Base-by-base conservation (phyloP, 2,888 invertebrate species). In the Hipparchia semele region DNA sequence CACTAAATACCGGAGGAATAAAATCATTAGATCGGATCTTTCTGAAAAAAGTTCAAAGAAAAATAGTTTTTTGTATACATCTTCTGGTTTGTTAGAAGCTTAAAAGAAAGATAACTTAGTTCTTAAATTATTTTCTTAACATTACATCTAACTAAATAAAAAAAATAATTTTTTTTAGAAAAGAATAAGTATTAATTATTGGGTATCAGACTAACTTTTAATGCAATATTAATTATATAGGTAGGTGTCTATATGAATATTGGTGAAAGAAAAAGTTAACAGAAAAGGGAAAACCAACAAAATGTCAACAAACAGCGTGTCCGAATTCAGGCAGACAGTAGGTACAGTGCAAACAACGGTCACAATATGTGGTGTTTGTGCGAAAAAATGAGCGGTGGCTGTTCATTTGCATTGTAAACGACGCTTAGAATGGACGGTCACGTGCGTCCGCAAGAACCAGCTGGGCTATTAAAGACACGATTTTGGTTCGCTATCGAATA, bases 351-450 rank as follows among this genome's bases (percentile, higher is more conserved):
- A 81, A 83, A 84, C 83, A 84, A 75, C 74, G 80, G 79, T 78
- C 80, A 81, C 85, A 87, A 86, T 89, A 87, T 92, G 90, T 91
- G 89, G 84, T 87, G 86, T 87, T 87, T 84, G 84, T 85, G 83
- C 81, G 86, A 92, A 85, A 93, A 91, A 92, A 90, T 87, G 86
- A 83, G 82, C 80, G 82, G 84, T 84, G 87, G 86, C 89, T 87
- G 88, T 89, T 90, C 86, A 94, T 94, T 94, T 92, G 88, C 90
- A 94, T 94, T 82, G 88, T 90, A 94, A 94, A 91, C 89, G 88
- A 84, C 89, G 90, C 87, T 94, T 94, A 92, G 92, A 89, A 94
- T 94, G 94, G 87, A 84, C 80, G 86, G 92, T 86, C 94, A 94
- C 94, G 94, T 85, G 86, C 93, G 89, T 82, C 82, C 84, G 83